Evolutionary conservation across 2,113 vertebrate species (phyloP), one percentile per base, ranked within the genome.

Genomic region (Nycticorax nycticorax): DNA sequence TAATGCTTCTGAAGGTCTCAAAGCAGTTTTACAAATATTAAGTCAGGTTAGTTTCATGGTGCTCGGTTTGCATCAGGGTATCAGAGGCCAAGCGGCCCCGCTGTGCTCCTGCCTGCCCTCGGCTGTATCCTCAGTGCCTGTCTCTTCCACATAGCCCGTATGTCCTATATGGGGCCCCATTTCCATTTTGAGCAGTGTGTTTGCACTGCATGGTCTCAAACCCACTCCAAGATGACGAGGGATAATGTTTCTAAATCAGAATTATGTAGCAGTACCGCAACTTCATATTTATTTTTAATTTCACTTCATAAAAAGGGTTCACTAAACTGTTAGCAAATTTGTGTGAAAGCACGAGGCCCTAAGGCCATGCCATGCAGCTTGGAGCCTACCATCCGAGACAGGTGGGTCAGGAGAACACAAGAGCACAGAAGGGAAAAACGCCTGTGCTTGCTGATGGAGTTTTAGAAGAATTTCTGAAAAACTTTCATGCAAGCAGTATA

Each of bases 181-280:
- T 19, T 32, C 26, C 35, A 8, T 30, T 52, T 18, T 32, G 18
- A 22, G 21, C 35, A 10, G 16, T 33, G 8, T 59, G 2, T 43
- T 45, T n/a, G 52, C 52, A 2, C 66, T 18, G 37, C 10, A 1
- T 30, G 33, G 6, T 14, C 59, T 37, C 23, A 60, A 60, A 60
- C 57, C 57, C 14, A 24, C n/a, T 60, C n/a, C 22, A 60, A 16
- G 57, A 11, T 60, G 23, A 26, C 2, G 7, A 60, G 57, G 23
- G 22, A 35, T 59, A 59, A 35, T 10, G 18, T 22, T 55, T 19
- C 55, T 30, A 5, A 3, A 6, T 4, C 63, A 59, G 12, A 10
- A 4, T 22, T 13, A 2, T 1, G 5, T 0, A 12, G 56, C 37
- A 14, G 3, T 6, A 1, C 15, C 20, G 30, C 50, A 32, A 3